Base-by-base conservation (phyloP, 2,888 invertebrate genomes). In the Protonemura montana region DNA sequence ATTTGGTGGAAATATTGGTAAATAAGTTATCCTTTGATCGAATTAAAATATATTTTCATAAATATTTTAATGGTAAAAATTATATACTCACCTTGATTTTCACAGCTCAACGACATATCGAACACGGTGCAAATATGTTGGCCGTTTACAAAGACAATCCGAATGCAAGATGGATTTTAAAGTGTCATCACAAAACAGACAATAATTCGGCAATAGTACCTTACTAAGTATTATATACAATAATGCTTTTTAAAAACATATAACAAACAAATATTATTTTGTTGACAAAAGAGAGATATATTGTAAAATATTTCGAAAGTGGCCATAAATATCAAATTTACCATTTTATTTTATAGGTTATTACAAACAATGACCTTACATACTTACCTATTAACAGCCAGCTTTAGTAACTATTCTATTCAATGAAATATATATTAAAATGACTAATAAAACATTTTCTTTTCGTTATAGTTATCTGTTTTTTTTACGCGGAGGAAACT, bases 1-100 rank as follows among this genome's bases (percentile, higher is more conserved):
- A 90, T 90, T 92, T 82, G 93, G 93, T 78, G 93, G 93, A 78
- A 93, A 93, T 89, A 92, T 93, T 86, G 92, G 93, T 93, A 89
- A 82, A n/a, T 30, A 59, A 7, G 2, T 59, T 10, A 10, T 2
- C 59, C 7, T 21, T 16, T 59, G 35, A 13, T 59, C 2, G 1
- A 59, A 59, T 21, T 59, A 13, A 59, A 16, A 3, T 2, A 21
- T 21, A 13, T 59, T 59, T 10, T 13, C 21, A 59, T 41, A n/a
- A 41, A 41, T 41, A 7, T 59, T 59, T 59, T 59, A 59, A 7
- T 59, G 59, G 10, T 35, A 35, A 10, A 10, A 59, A 82, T 21
- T 28, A 30, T 5, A 1, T 7, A 35, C 5, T 35, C 10, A 10
- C 35, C 35, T 35, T 35, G 3, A n/a, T 87, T 83, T 30, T 88